Evolutionary conservation across 2,888 invertebrate genomes (phyloP), one percentile per base, ranked within the genome.

Genomic region (Nineta flava): DNA sequence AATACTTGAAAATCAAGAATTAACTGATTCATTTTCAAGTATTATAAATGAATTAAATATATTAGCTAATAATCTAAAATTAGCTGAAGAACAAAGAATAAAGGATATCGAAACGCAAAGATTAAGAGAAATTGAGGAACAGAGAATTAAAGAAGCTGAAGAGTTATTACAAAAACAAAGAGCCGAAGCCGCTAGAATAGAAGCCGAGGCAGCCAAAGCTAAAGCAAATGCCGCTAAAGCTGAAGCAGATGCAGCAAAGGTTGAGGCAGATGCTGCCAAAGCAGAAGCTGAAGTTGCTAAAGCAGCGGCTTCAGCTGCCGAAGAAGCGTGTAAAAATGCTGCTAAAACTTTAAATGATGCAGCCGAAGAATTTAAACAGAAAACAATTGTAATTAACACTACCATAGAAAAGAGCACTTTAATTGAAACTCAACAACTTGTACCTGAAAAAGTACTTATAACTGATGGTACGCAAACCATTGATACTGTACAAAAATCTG

Each of bases 11-110:
- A 80, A 79, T 60, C 71, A 72, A 41, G 81, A 81, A 57, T 76
- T 82, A 71, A 60, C 82, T 42, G 79, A 81, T 55, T 81, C 81
- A 1, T 82, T 79, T 58, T 69, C 70, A 19, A 70, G 72, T 38
- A 76, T 77, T 56, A 71, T 71, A 35, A 73, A 74, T 45, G 81
- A 83, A 59, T 63, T 83, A 21, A 72, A 69, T 16, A 71, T 70
- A 2, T 61, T 83, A 26, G 70, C 71, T 9, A 68, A 70, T 43
- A 80, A 80, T 57, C 62, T 81, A 47, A 65, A 69, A 54, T 64
- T 66, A 26, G 70, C 72, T 0, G 73, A 75, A 58, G 67, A 72
- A 46, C 63, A 73, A 51, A 65, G 69, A 2, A 26, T 26, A 7
- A 3, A 26, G 26, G 26, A 26, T 26, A 26, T 26, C 7, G 26